Percentiles rank a stretch among this genome's conserved stretches.
Conservation (phyloP, 2,113 vertebrate species). For the Antidorcas marsupialis region DNA sequence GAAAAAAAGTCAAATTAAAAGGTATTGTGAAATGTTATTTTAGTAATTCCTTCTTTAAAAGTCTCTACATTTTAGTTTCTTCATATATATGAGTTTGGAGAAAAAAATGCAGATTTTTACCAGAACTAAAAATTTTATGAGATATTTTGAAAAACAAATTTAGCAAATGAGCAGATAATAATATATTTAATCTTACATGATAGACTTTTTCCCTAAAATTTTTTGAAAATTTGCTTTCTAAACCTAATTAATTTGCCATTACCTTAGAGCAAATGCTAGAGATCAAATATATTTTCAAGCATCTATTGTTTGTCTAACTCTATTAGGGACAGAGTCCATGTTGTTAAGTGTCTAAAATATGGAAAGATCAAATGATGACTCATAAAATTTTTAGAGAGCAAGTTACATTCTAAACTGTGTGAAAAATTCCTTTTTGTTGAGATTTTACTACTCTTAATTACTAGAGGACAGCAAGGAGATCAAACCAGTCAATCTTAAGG, state of each 20-base stretch:
- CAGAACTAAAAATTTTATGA: background rate
- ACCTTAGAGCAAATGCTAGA: background rate
- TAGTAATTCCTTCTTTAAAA: background rate
- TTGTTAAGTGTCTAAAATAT: background rate
- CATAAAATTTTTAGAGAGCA: background rate
- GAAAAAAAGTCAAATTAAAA: background rate
- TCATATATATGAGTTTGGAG: background rate
- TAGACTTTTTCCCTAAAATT: background rate
- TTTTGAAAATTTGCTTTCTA: background rate
- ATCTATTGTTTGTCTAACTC: background rate
- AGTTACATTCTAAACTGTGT: background rate
- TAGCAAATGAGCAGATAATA: background rate
- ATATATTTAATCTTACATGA: background rate
- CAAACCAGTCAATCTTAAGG: background rate
- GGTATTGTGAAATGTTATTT: background rate
- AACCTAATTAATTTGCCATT: background rate
- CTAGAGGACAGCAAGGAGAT: background rate
- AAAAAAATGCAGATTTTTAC: background rate
- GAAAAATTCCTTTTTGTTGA: background rate
- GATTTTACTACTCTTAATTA: background rate
- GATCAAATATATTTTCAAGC: background rate
- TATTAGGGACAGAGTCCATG: background rate
- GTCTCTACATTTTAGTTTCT: background rate
- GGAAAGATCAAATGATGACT: background rate
- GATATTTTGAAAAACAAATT: background rate